Conservation (phyloP, 2,888 invertebrate genomes). For the Ellobium chinense region DNA sequence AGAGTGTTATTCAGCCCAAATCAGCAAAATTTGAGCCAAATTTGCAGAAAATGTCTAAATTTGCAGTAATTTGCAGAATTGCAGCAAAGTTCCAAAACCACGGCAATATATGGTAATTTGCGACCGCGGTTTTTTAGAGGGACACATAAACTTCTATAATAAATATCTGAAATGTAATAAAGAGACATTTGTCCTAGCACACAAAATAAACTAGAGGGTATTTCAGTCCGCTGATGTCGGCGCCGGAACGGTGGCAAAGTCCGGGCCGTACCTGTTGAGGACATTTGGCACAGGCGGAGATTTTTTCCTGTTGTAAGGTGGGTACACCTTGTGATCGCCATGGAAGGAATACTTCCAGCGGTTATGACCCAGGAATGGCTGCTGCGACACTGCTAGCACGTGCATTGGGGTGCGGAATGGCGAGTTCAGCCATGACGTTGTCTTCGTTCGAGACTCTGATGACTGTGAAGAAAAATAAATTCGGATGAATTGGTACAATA, state of each 20-base stretch:
- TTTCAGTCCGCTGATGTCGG: too few species aligned
- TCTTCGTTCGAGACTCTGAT: neutral
- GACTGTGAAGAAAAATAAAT: neutral
- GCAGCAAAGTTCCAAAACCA: too few species aligned
- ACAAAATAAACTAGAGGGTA: too few species aligned
- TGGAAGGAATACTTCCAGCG: constrained; percentile 74
- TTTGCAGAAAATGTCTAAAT: too few species aligned
- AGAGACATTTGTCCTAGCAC: too few species aligned
- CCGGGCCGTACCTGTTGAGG: constrained; percentile 61
- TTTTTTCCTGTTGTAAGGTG: constrained; percentile 62
- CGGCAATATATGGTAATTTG: too few species aligned
- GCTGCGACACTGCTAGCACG: constrained; percentile 71
- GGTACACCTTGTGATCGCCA: constrained; percentile 68
- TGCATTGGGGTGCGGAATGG: constrained; percentile 64
- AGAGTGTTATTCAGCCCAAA: too few species aligned
- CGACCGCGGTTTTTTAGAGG: too few species aligned
- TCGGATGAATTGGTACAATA: neutral
- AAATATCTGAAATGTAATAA: too few species aligned
- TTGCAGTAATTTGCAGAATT: too few species aligned
- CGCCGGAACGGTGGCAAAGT: constrained; percentile 48
- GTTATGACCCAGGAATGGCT: constrained; percentile 71
- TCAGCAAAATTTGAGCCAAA: too few species aligned
- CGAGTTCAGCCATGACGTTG: constrained; percentile 61
- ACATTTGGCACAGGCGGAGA: constrained; percentile 56
- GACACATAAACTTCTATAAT: too few species aligned